These are phyloP conservation scores for Rhinoderma darwinii DNA, from an alignment of 2,113 vertebrate genomes.

Conservation along the genomic window DNA sequence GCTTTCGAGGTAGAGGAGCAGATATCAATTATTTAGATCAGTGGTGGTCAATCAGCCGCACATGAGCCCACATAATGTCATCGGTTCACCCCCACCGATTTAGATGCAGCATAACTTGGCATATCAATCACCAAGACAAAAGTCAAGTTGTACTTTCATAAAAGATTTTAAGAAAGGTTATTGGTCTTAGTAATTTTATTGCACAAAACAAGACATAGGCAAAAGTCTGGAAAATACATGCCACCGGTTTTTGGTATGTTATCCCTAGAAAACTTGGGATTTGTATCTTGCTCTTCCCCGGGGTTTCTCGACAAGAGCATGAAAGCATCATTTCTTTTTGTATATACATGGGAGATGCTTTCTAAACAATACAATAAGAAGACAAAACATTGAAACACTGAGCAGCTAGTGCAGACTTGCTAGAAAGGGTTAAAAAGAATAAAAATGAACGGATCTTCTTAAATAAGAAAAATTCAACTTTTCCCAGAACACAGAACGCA, in stretches of 20 bases:
- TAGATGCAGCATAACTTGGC: neutral
- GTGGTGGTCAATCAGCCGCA: too few species aligned
- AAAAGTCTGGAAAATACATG: constrained; percentile 22
- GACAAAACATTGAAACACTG: neutral
- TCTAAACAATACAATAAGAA: neutral
- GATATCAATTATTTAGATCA: too few species aligned
- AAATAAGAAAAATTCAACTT: constrained; percentile 67
- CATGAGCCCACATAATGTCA: too few species aligned
- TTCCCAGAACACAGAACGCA: constrained; percentile 34
- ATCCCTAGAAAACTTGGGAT: constrained; percentile 6
- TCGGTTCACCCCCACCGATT: too few species aligned
- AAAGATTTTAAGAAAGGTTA: neutral
- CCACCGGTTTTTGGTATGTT: constrained; percentile 18
- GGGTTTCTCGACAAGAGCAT: neutral
- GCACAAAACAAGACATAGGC: constrained; percentile 46
- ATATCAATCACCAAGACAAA: neutral
- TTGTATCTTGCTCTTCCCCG: neutral
- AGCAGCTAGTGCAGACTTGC: neutral
- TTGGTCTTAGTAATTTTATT: constrained; percentile 31
- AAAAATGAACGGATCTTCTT: constrained; percentile 66
- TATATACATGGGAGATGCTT: neutral
- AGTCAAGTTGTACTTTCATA: neutral
- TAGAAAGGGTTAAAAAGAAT: constrained; percentile 13
- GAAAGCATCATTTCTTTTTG: neutral
- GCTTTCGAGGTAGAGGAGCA: too few species aligned